Base-by-base conservation (phyloP, 2,888 invertebrate genomes). In the Drosophila conformis region DNA sequence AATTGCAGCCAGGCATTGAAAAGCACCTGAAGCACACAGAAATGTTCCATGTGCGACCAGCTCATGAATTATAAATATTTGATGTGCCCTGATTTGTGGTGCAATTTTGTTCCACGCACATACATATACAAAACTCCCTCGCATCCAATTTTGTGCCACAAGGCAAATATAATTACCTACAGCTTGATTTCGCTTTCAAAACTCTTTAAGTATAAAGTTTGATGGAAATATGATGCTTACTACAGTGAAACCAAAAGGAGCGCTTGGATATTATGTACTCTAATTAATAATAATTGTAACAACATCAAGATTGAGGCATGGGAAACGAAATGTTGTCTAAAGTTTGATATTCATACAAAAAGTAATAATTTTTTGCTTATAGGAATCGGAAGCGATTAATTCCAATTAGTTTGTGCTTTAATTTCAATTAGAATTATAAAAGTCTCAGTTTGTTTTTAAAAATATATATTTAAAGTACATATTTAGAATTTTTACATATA, bases 41-140 rank as follows among this genome's bases (percentile, higher is more conserved):
- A 21, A 49, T 46, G 40, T 27, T 27, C 18, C 18, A 46, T 57
- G 36, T 38, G 70, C 46, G 48, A 27, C 68, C 51, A 61, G 38
- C n/a, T 57, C 48, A 61, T 72, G 60, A 75, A 54, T 54, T 73
- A 65, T 60, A 51, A 73, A 75, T 69, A 65, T 71, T 53, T 70
- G 49, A 42, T 38, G 38, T 46, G 56, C 36, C 77, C 36, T 57
- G 36, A 46, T 59, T 63, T 52, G 63, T 33, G 57, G 52, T 31
- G 42, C 31, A 54, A 36, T 27, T 54, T 11, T 36, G n/a, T 27
- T 8, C 27, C 8, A 6, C 21, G 33, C 6, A 36, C 51, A 33
- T 13, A 31, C 13, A 54, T 6, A 1, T 29, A 29, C 27, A 36
- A 6, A 33, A 21, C 1, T 46, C 21, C 10, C 21, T 11, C 29